These are phyloP conservation scores for Acanthurus lineatus DNA, from an alignment of 2,797 vertebrate species.

Conservation along the genomic window DNA sequence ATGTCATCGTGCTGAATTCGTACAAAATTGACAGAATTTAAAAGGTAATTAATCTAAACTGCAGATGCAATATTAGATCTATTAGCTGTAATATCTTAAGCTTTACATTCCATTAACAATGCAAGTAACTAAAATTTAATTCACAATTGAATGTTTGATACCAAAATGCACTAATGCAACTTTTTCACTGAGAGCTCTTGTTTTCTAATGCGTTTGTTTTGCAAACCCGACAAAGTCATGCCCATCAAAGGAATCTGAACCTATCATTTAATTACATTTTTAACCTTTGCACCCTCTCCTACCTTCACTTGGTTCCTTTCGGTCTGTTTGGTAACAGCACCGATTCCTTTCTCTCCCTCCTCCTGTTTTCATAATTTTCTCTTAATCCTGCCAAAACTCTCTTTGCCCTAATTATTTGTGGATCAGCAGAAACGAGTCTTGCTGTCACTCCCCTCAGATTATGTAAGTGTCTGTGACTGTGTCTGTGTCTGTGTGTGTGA, in stretches of 20 bases:
- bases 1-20: background rate
- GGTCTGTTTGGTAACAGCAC: slow-evolving; percentile 27
- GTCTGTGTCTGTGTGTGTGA: background rate
- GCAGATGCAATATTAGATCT: too few species aligned
- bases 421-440: slow-evolving; percentile 39
- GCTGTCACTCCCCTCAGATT: slow-evolving; percentile 16
- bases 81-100: too few species aligned
- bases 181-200: too few species aligned
- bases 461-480: background rate
- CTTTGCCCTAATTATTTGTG: slow-evolving; percentile 29
- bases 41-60: background rate
- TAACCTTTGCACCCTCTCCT: background rate
- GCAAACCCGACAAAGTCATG: background rate
- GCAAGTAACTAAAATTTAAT: background rate
- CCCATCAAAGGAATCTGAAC: background rate
- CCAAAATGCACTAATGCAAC: background rate
- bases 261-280: background rate
- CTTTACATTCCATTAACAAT: background rate
- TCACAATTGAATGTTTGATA: background rate
- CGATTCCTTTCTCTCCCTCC: slow-evolving; percentile 6
- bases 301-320: background rate
- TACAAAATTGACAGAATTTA: background rate
- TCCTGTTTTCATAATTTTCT: slow-evolving; percentile 21
- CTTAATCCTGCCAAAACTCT: slow-evolving; percentile 16
- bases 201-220: background rate